Conservation (phyloP, 2,113 vertebrate genomes). For the Paramisgurnus dabryanus region DNA sequence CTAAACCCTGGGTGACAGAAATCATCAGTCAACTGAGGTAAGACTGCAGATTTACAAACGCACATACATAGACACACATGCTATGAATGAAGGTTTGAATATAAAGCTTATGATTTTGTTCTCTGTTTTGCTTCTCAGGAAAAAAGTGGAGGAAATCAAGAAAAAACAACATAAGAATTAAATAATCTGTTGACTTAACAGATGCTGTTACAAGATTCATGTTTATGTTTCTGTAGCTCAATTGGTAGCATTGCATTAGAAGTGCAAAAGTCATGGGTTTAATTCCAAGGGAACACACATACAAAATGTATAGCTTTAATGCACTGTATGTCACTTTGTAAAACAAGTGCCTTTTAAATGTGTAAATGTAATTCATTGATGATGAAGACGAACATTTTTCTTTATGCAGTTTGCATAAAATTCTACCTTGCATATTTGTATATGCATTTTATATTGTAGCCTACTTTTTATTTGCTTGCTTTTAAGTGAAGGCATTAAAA, state of each 20-base stretch:
- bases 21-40: slow-evolving; percentile 61
- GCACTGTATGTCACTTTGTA: too few relatives aligned
- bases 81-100: not conserved
- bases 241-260: too few relatives aligned
- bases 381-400: slow-evolving; percentile 4
- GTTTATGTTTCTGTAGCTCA: too few relatives aligned
- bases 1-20: slow-evolving; percentile 62
- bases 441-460: slow-evolving; percentile 13
- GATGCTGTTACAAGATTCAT: not conserved
- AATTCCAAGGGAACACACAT: too few relatives aligned
- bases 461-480: not conserved
- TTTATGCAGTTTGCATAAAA: slow-evolving; percentile 41
- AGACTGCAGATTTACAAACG: not conserved
- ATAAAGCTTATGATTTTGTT: not conserved
- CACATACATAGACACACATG: not conserved
- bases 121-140: slow-evolving; percentile 29
- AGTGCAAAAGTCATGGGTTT: too few relatives aligned
- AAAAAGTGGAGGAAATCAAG: slow-evolving; percentile 42
- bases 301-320: too few relatives aligned
- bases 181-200: not conserved
- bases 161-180: not conserved
- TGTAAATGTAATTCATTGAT: not conserved
- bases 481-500: slow-evolving; percentile 34
- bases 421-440: slow-evolving; percentile 36
- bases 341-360: too few relatives aligned